phyloP scores from a whole-genome alignment of 2,888 invertebrate genomes.

The Lycocerus yunnanus region DNA sequence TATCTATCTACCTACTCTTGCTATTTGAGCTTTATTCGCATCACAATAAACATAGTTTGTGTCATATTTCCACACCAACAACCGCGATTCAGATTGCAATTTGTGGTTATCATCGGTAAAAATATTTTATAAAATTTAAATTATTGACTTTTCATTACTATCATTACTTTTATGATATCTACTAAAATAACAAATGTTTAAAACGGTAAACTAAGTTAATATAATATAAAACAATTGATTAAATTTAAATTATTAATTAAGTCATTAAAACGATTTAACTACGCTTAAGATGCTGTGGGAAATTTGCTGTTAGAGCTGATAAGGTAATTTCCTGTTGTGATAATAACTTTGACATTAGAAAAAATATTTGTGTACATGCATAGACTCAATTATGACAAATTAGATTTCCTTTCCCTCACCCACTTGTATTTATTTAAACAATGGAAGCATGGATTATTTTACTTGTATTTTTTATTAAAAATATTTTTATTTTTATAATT shows the following conservation, averaged over 20 bases:
- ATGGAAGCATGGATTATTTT: not conserved
- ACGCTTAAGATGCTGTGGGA: constrained; percentile 21
- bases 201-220: not conserved
- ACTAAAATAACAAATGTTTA: not conserved
- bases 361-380: constrained; percentile 3
- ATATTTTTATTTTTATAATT: not conserved
- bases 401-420: constrained; percentile 2
- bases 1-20: constrained; percentile 1
- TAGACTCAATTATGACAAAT: not conserved
- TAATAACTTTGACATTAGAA: constrained; percentile 6
- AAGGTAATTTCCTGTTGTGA: constrained; percentile 13
- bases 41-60: constrained; percentile 3
- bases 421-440: not conserved
- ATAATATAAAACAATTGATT: not conserved
- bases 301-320: constrained; percentile 14
- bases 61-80: constrained; percentile 18
- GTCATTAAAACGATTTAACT: constrained; percentile 9
- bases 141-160: not conserved
- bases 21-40: not conserved
- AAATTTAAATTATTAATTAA: constrained; percentile 8
- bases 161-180: not conserved
- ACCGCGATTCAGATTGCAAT: constrained; percentile 13
- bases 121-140: constrained; percentile 4
- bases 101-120: constrained; percentile 7
- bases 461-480: not conserved